Base-by-base conservation (phyloP, 2,113 vertebrate species). In the Poicephalus gulielmi region DNA sequence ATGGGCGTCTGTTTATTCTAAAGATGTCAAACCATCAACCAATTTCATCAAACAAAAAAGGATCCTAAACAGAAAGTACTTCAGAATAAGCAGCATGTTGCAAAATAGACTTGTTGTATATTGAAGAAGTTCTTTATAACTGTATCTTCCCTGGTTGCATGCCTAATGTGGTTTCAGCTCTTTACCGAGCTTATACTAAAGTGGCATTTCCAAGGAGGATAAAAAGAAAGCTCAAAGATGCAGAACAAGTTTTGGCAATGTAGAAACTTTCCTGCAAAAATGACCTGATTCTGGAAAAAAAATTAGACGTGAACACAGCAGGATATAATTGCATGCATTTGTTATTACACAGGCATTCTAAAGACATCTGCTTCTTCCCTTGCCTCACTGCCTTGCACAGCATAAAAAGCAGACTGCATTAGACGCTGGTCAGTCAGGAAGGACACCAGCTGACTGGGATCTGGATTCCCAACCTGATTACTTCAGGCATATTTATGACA, bases 271-370 rank as follows among this genome's bases (percentile, higher is more conserved):
- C 55, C 37, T 27, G 57, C 50, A 82, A 78, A 95, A 92, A 2
- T 73, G 92, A 92, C 88, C 95, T 91, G 90, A 83, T 94, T 94
- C 64, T 94, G 47, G n/a, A 46, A 84, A 86, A 86, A 81, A 84
- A 83, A 52, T 64, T 47, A 75, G 90, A 90, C 41, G 19, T 84
- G 86, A 93, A 78, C 94, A 62, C 88, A 96, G 83, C 90, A 53
- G 62, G 94, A 85, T 64, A 88, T 93, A 92, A 95, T 78, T 92
- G 73, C 93, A 92, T 44, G 73, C 4, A 75, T 93, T 92, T 92
- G 60, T 84, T 93, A 57, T 83, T 60, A 78, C 57, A 83, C 50
- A 68, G 84, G 2, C 71, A 62, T 75, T 25, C 73, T 12, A 94
- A 90, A 0, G 60, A 88, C 88, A 95, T 91, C 92, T 93, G 93